A percentile compares a stretch with the other conserved stretches of the same genome.
These are phyloP conservation scores for Ceratothoa steindachneri DNA, from an alignment of 2,888 invertebrate species.

Conservation along the genomic window DNA sequence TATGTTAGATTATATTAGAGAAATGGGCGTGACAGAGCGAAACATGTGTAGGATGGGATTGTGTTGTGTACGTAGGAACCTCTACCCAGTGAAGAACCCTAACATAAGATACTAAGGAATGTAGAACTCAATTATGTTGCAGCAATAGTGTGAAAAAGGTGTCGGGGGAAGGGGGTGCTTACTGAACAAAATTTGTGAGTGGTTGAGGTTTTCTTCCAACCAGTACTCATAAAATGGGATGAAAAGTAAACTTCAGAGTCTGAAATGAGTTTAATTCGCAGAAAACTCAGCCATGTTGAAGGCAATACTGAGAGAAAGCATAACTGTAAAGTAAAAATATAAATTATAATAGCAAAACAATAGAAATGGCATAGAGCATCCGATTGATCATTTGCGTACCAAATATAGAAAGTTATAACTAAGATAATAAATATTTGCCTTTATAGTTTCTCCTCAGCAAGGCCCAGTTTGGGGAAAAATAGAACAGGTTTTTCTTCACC, in stretches of 20 bases:
- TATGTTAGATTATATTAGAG: too few species aligned
- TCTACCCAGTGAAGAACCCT: too few species aligned
- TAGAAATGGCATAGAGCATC: neutral
- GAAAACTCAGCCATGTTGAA: neutral
- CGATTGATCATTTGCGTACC: neutral
- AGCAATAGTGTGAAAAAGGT: too few species aligned
- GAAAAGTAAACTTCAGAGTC: neutral
- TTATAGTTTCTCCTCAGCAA: constrained; percentile 91
- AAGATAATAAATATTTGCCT: neutral
- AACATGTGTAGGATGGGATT: too few species aligned
- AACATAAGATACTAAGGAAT: too few species aligned
- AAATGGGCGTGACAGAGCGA: too few species aligned
- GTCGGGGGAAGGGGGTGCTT: too few species aligned
- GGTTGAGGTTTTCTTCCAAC: too few species aligned
- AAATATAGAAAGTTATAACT: neutral
- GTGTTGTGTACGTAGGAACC: too few species aligned
- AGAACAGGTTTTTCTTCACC: constrained; percentile 78
- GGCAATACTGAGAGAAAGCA: neutral
- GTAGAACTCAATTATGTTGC: too few species aligned
- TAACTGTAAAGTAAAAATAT: neutral
- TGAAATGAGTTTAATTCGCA: neutral
- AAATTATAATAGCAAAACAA: neutral
- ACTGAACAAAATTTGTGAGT: too few species aligned
- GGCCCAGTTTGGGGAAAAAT: constrained; percentile 94
- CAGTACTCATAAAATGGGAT: too few species aligned